Base-by-base conservation (phyloP, 2,888 invertebrate genomes). In the Argyra leucocephala region DNA sequence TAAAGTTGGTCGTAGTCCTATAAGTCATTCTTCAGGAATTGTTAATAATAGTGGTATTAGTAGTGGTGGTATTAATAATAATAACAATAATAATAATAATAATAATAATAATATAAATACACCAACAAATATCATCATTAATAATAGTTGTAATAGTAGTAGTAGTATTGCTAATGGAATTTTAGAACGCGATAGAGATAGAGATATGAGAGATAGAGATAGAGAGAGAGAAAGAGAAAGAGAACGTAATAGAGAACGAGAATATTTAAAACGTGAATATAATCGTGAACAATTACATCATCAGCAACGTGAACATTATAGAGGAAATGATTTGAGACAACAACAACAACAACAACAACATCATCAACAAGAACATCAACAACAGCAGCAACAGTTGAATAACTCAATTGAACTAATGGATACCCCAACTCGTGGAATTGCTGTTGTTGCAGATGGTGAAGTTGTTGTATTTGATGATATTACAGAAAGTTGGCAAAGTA, bases 401-500 rank as follows among this genome's bases (percentile, higher is more conserved):
- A 31, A 23, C 18, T 36, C 67, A 12, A 66, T 67, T 31, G 66
- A 66, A 23, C 21, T 69, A 48, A 24, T 59, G 23, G 66, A 68
- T 61, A 66, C 67, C 10, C 65, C 67, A 10, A 66, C 24, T 24
- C 61, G 24, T 61, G 68, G 66, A 18, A 57, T 85, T 73, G 83
- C 85, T 3, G 84, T 84, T 62, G 87, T 87, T 67, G 85, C 85
- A 67, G 87, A 87, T 68, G 89, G 87, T 22, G 91, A 89, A 76
- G 89, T 91, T 63, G 90, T 91, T 71, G 91, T 90, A 64, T 92
- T 92, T 74, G 92, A 93, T 76, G 92, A 93, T 77, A 88, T 89
- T 68, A 89, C 88, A 69, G 93, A 93, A 73, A 88, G 86, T 74
- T 90, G 90, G 90, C 88, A 88, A 81, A 86, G 86, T 82, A 78